Evolutionary conservation across 2,888 invertebrate genomes (phyloP), one percentile per base, ranked within the genome.

Genomic region (Sturmia bella): DNA sequence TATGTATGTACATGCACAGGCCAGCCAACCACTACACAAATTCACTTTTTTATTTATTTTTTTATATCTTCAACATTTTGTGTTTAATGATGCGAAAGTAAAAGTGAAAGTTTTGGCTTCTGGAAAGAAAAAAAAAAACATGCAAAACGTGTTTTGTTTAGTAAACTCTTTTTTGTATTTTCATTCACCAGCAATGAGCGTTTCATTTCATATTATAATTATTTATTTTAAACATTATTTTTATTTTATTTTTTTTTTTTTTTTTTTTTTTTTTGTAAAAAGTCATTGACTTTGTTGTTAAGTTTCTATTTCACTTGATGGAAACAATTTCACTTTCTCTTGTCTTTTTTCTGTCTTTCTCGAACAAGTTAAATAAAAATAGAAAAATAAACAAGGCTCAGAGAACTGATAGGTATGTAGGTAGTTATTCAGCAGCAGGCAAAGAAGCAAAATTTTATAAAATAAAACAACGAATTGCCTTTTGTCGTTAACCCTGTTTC

Each of bases 11-110:
- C n/a, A n/a, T n/a, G n/a, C n/a, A n/a, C n/a, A n/a, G n/a, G n/a
- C n/a, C n/a, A n/a, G n/a, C n/a, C n/a, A n/a, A n/a, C n/a, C n/a
- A n/a, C 13, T 21, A 32, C 15, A 37, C 27, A 50, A 52, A 24
- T 21, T 45, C 7, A 54, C 32, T 11, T 32, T 32, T 9, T 13
- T 32, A 6, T 32, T 54, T 15, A 0, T 54, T 1, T 19, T 13
- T 6, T 41, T 39, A 41, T 41, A 64, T 56, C 37, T 57, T 57
- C 32, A 37, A 43, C 32, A 59, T 68, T 77, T 80, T 76, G 68
- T 81, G 68, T 81, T 76, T 78, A 82, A 75, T 82, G 78, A 75
- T 78, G 78, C 81, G 66, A 82, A 82, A 82, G 82, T 82, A 78
- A 82, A 83, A 83, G 80, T 80, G 80, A 83, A 83, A 83, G 79